Evolutionary conservation across 2,113 vertebrate species (phyloP), one percentile per base, ranked within the genome.

Genomic region (Paraplagusia blochii): DNA sequence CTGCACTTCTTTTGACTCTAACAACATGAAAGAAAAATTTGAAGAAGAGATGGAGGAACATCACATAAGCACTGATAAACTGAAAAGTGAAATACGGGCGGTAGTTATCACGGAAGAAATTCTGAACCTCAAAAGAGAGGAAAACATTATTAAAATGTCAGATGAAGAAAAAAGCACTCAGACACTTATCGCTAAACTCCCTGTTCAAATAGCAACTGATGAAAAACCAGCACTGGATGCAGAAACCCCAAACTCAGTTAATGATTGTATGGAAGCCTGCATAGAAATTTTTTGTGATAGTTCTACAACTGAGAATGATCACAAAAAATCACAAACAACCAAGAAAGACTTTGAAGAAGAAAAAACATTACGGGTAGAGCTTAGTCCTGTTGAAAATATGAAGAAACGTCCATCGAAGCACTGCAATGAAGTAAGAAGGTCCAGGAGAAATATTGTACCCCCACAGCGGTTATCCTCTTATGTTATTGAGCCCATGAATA

Each of bases 401-500:
- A 42, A 53, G 9, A 66, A 43, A 38, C 64, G 66, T 48, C 82
- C 69, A 44, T 46, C 53, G 45, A 45, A 70, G 44, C 73, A 83
- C 66, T 77, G 51, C 12, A 81, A 74, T 16, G 80, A 77, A 34
- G 43, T 79, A 58, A 72, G 79, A 63, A 92, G 88, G 88, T 90
- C 86, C 12, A 92, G 89, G 75, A 87, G 93, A 78, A 93, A 85
- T 53, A 89, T 94, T 75, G 91, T 95, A n/a, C 93, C 91, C 42
- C 94, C 95, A 51, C 91, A 91, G 4, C 90, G 92, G 79, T 95
- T 92, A 61, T 94, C 94, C 38, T 90, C 94, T 11, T 97, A 94
- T 63, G 91, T 98, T 44, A 95, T 92, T 15, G 93, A 94, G 73
- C 88, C 88, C 50, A 84, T 86, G 54, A 89, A 89, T 44, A 90